These are phyloP conservation scores for Pristionchus exspectatus DNA, from an alignment of 2,888 invertebrate species.

Conservation along the genomic window DNA sequence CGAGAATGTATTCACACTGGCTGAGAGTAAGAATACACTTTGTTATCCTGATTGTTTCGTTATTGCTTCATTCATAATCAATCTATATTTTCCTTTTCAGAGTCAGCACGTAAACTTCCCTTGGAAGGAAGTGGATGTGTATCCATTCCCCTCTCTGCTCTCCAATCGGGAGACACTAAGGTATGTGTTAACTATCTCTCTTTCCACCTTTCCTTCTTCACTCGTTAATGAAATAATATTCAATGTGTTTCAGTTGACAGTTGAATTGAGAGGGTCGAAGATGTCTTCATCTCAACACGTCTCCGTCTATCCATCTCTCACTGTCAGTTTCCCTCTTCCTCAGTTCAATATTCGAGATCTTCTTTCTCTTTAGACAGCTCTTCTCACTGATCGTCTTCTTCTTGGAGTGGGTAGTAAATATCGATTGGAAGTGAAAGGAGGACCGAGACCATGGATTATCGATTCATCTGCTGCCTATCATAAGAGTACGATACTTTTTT, in stretches of 20 bases:
- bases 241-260: background rate
- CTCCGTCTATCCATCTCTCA: slow-evolving; percentile 16
- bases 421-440: slow-evolving; percentile 64
- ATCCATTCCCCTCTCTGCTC: slow-evolving; percentile 64
- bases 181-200: slow-evolving; percentile 6
- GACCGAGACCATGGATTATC: slow-evolving; percentile 72
- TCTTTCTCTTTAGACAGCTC: slow-evolving; percentile 49
- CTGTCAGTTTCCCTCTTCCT: background rate
- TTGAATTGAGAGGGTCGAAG: background rate
- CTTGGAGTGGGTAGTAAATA: slow-evolving; percentile 64
- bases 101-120: slow-evolving; percentile 58
- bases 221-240: too few species aligned
- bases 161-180: slow-evolving; percentile 64
- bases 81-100: slow-evolving; percentile 35
- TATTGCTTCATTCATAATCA: background rate
- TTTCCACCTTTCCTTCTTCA: too few species aligned
- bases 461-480: slow-evolving; percentile 60
- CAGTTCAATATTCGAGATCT: too few species aligned
- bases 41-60: background rate
- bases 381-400: slow-evolving; percentile 59
- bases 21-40: background rate
- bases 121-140: slow-evolving; percentile 69
- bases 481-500: background rate
- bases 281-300: slow-evolving; percentile 15
- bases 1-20: background rate